Conservation (phyloP, 2,888 invertebrate genomes). For the Calameuta pallipes region DNA sequence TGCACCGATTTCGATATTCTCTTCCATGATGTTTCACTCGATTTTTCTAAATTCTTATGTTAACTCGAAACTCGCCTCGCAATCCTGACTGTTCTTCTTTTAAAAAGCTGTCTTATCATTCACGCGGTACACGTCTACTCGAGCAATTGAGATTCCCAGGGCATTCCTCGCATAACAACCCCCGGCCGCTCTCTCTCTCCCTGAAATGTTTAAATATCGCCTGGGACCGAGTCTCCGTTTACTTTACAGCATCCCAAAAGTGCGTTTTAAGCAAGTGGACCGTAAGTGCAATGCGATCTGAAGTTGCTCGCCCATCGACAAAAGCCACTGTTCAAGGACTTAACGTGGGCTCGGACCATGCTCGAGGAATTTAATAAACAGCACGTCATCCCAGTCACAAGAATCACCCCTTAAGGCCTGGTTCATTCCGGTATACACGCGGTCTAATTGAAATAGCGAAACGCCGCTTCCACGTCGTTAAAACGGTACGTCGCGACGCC, state of each 20-base stretch:
- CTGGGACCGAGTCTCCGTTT: not conserved
- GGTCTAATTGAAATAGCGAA: not conserved
- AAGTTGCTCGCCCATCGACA: not conserved
- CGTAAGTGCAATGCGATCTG: not conserved
- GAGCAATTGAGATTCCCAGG: not conserved
- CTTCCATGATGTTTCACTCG: not conserved
- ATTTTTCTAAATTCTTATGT: not conserved
- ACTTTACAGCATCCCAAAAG: not conserved
- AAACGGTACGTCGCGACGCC: not conserved
- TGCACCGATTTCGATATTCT: not conserved
- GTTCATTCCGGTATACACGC: not conserved
- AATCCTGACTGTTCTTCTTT: not conserved
- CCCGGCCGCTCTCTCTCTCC: not conserved
- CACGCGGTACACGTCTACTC: not conserved
- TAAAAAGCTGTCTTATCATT: not conserved
- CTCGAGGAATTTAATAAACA: slow-evolving; percentile 4
- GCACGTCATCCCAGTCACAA: not conserved
- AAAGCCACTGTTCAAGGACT: not conserved
- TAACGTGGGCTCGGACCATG: not conserved
- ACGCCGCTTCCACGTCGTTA: not conserved
- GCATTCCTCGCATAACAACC: not conserved
- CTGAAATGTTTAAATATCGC: not conserved
- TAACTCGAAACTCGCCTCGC: too few relatives aligned
- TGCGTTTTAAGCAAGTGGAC: not conserved
- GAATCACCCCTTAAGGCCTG: not conserved